Evolutionary conservation across 2,797 vertebrate species (phyloP), one percentile per base, ranked within the genome.

Genomic region (Poeciliopsis paucimaculata): DNA sequence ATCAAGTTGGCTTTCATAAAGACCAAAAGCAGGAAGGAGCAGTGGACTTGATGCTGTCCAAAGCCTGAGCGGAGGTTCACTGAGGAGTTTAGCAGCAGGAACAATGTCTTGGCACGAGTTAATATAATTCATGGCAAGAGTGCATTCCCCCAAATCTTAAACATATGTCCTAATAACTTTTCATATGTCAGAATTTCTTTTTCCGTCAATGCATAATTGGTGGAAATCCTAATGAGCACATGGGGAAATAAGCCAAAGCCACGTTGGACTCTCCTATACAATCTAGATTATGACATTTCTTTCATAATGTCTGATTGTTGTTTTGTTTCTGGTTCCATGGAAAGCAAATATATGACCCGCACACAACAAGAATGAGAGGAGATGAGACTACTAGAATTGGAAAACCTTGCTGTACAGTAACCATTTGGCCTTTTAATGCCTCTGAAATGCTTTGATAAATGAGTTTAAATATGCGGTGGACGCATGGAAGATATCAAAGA

Each of bases 371-470:
- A 79, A 55, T 2, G 51, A 49, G 47, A 78, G 77, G 34, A 76
- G 2, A 46, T 28, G 43, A 68, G 82, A 79, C 28, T 47, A 71
- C 55, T 60, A 60, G 73, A 93, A 87, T 93, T 86, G 88, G 84
- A 86, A 82, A 82, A 64, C 78, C 78, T 82, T 76, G 88, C 74
- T 75, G 75, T 60, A 7, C 46, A 68, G 84, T 84, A 87, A 86
- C 77, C 83, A 78, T 78, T 81, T 18, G 26, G 68, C 60, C 62
- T 82, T 89, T 88, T 77, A 86, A 90, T 79, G 74, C 64, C 71
- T 43, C 55, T 76, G 78, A 87, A 84, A 79, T 78, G 18, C 57
- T 51, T 77, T 90, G 86, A 92, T 80, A 86, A 91, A 91, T 87
- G 84, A 77, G 79, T 79, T 53, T 72, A 45, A 84, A 80, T 75